Percentiles rank a stretch among this genome's conserved stretches.
Conservation (phyloP, 2,113 vertebrate species). For the Phylloscopus trochiloides region DNA sequence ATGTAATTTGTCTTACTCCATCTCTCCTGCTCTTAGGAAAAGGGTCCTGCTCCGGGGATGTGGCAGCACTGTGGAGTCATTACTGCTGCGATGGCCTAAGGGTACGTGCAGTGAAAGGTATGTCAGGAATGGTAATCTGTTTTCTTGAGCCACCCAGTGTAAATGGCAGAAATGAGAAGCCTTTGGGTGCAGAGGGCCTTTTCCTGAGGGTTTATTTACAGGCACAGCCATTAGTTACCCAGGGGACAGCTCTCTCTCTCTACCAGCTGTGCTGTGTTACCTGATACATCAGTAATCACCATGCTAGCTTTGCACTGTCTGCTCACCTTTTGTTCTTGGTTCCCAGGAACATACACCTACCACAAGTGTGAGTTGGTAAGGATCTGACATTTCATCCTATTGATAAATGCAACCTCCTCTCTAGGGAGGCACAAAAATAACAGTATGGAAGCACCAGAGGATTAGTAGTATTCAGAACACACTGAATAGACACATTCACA, state of each 20-base stretch:
- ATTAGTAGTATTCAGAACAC: background rate
- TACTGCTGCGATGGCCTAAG: background rate
- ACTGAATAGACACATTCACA: background rate
- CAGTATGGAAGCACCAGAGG: background rate
- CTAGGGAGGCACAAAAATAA: background rate
- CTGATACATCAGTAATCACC: background rate
- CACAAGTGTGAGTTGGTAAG: background rate
- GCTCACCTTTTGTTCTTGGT: background rate
- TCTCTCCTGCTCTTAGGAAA: background rate
- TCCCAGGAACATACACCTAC: background rate
- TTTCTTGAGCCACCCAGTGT: background rate
- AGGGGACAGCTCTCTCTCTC: background rate
- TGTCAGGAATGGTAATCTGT: background rate
- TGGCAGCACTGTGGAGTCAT: background rate
- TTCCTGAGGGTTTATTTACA: background rate
- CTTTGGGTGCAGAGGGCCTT: background rate
- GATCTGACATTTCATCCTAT: background rate
- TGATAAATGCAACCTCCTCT: background rate
- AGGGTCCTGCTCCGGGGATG: background rate
- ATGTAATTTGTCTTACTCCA: background rate
- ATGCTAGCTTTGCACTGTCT: background rate
- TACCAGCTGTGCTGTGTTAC: background rate
- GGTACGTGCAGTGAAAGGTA: background rate
- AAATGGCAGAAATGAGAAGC: background rate
- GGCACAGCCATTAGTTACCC: background rate